Conservation (phyloP, 1,140 invertebrate genomes). For the Polypedilum pembai region DNA sequence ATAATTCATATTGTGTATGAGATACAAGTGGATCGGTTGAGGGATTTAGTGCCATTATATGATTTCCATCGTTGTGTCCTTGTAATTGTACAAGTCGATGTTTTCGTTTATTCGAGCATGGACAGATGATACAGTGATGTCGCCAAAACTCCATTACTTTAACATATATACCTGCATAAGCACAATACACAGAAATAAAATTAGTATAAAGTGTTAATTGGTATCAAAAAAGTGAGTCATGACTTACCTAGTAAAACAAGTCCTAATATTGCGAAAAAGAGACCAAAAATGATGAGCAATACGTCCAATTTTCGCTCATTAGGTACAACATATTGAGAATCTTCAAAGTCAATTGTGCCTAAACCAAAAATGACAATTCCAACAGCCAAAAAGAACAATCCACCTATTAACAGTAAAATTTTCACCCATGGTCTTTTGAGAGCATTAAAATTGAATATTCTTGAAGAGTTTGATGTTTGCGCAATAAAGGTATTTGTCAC, state of each 20-base stretch:
- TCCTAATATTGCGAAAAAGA: conserved; percentile 32
- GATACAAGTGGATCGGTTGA: conserved; percentile 63
- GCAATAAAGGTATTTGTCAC: conserved; percentile 46
- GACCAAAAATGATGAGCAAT: conserved; percentile 31
- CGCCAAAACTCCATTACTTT: conserved; percentile 32
- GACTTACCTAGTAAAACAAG: conserved; percentile 31
- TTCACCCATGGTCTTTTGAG: conserved; percentile 30
- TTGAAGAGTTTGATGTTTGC: conserved; percentile 31
- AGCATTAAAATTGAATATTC: conserved; percentile 29
- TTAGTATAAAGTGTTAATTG: neutral
- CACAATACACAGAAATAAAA: neutral
- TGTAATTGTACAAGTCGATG: conserved; percentile 33
- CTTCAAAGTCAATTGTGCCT: conserved; percentile 30
- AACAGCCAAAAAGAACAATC: neutral
- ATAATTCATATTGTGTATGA: conserved; percentile 53
- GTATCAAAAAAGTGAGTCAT: neutral
- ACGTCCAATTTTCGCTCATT: conserved; percentile 30
- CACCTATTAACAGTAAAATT: neutral
- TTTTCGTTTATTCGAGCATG: conserved; percentile 32
- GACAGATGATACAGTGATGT: conserved; percentile 32
- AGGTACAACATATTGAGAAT: conserved; percentile 11
- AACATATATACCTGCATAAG: conserved; percentile 33
- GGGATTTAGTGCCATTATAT: conserved; percentile 47
- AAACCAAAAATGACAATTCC: conserved; percentile 32
- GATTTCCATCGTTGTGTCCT: conserved; percentile 30